Base-by-base conservation (phyloP, 2,888 invertebrate genomes). In the Callimorpha dominula region DNA sequence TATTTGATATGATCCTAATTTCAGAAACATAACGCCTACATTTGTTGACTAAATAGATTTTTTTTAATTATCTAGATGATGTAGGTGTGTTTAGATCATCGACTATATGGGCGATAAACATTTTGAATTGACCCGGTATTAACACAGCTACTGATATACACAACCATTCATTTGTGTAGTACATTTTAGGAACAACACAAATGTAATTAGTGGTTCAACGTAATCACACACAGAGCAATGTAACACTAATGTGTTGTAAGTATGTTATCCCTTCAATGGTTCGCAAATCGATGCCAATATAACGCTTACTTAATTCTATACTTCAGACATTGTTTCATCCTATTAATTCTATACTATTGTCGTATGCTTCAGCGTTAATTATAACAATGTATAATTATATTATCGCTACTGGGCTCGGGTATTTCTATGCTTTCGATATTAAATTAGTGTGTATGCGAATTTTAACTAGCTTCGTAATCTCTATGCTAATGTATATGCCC, bases 361-460 rank as follows among this genome's bases (percentile, higher is more conserved):
- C 94, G 95, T 95, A 91, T 94, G 95, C 95, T 95, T 95, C 91
- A 92, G 95, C 95, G 94, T 94, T 75, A 75, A 75, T 75, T 93
- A 91, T 93, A 94, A 94, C 91, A 92, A 92, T 94, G 91, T 94
- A 90, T 90, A 88, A 89, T 83, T 87, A 87, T 89, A 91, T 91
- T 90, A 87, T 91, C 93, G 95, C 95, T 95, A 94, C 89, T 93
- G 95, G 95, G 95, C 95, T 95, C 95, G 95, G 95, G 95, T 94
- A 94, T 93, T 91, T 93, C 95, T 95, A 94, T 95, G 95, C 95
- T 95, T 95, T 95, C 93, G 91, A 94, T 95, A 95, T 95, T 94
- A 93, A 93, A 92, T 93, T 95, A 94, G 95, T 95, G 94, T 94
- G 94, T 95, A 95, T 95, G 95, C 95, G 93, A 94, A 88, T 92